Evolutionary conservation across 2,888 invertebrate species (phyloP).

Genomic region (Nysson spinosus): DNA sequence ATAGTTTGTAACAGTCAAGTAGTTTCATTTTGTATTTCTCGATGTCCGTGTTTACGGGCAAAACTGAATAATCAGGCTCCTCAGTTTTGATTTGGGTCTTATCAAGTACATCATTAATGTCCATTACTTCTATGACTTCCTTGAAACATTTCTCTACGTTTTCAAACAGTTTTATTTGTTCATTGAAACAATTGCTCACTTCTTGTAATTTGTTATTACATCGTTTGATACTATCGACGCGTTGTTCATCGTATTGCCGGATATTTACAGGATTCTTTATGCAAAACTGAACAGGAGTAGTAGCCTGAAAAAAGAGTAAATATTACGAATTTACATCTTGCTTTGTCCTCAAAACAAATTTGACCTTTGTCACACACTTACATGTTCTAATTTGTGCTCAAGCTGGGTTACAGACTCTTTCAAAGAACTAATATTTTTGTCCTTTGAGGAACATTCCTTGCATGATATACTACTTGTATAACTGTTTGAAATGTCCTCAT

Average conservation of each 20-base stretch:
- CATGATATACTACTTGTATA: constrained; percentile 1
- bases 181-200: constrained; percentile 56
- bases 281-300: neutral
- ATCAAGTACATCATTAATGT: constrained; percentile 30
- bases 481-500: neutral
- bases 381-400: constrained; percentile 40
- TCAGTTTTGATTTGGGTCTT: neutral
- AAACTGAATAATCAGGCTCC: neutral
- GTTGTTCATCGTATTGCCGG: constrained; percentile 20
- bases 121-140: constrained; percentile 56
- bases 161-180: constrained; percentile 57
- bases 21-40: constrained; percentile 35
- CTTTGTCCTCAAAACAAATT: neutral
- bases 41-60: constrained; percentile 14
- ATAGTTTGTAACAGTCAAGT: constrained; percentile 39
- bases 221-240: constrained; percentile 55
- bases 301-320: constrained; percentile 21
- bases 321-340: neutral
- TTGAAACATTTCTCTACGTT: constrained; percentile 60
- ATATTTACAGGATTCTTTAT: constrained; percentile 1
- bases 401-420: constrained; percentile 13
- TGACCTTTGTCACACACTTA: constrained; percentile 11
- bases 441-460: constrained; percentile 11
- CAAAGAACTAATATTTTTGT: constrained; percentile 28
- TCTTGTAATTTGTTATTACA: constrained; percentile 59